A percentile compares a stretch with the other conserved stretches of the same genome.
These are phyloP conservation scores for Trichopoda pennipes DNA, from an alignment of 2,888 invertebrate species.

Conservation along the genomic window DNA sequence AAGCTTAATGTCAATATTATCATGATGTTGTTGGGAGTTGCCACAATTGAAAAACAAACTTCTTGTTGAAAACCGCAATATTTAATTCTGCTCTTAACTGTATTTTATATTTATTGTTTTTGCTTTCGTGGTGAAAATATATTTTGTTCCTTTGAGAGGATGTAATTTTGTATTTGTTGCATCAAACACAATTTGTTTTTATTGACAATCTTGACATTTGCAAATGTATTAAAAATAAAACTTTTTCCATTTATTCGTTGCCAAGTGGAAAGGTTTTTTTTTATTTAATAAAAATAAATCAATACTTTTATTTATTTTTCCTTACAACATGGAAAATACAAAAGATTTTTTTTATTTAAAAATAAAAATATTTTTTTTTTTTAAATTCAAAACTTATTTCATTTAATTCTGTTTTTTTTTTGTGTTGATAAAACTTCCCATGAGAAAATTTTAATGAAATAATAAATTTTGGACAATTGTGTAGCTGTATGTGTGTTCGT, in stretches of 20 bases:
- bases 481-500: background rate
- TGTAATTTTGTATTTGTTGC: slow-evolving; percentile 1
- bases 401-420: too few relatives aligned
- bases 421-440: too few relatives aligned
- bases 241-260: slow-evolving; percentile 2
- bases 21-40: too few relatives aligned
- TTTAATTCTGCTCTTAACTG: slow-evolving; percentile 14
- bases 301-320: slow-evolving; percentile 13
- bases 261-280: slow-evolving; percentile 30
- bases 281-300: slow-evolving; percentile 37
- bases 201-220: slow-evolving; percentile 50
- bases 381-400: too few relatives aligned
- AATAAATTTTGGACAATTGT: too few relatives aligned
- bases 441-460: too few relatives aligned
- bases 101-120: background rate
- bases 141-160: slow-evolving; percentile 7
- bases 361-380: too few relatives aligned
- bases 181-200: background rate
- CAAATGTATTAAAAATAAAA: slow-evolving; percentile 13
- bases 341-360: too few relatives aligned
- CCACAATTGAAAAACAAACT: too few relatives aligned
- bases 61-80: too few relatives aligned
- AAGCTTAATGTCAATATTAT: too few relatives aligned
- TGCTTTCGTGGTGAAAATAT: background rate
- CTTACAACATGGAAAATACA: too few relatives aligned